Base-by-base conservation (phyloP, 2,797 vertebrate species). In the Nothura maculosa region DNA sequence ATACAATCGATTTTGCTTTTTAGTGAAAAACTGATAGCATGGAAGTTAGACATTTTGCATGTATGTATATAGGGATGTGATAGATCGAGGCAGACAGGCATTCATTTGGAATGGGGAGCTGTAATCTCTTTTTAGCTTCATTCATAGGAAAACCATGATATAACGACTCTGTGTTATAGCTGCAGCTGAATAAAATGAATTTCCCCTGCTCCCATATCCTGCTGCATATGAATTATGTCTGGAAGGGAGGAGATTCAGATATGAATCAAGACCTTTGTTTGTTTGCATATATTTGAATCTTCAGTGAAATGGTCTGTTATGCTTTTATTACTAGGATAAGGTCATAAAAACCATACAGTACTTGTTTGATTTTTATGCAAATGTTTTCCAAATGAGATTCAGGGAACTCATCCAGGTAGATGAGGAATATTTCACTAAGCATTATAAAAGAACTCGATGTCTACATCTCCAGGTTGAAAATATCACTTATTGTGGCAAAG, bases 401-500 rank as follows among this genome's bases (percentile, higher is more conserved):
- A 82, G 43, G 54, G 34, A 91, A 43, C 1, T 12, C 7, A 20
- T 36, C 13, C 32, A 43, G 27, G 4, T 43, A 43, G 30, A 38
- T 21, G 10, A 42, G n/a, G 9, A 81, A 60, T 21, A 19, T 45
- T 85, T 45, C 28, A 48, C 4, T 60, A 55, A 60, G 8, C 13
- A 48, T 48, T 45, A 58, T 43, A 54, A 5, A 55, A n/a, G 20
- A 82, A 4, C 5, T 88, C 57, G 32, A 48, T 75, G 21, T 24
- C 21, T 72, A 54, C 64, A 17, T 78, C 12, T 45, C 28, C 30
- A 32, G 57, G 28, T 42, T 87, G 68, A 89, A 90, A 91, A 70
- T 6, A 52, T 30, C 22, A 43, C 5, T 75, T 77, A 60, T 24
- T 52, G 19, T 73, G 24, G 19, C 40, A 84, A 64, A 88, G 22